Evolutionary conservation across 2,113 vertebrate species (phyloP).

Genomic region (Hystrix brachyura): DNA sequence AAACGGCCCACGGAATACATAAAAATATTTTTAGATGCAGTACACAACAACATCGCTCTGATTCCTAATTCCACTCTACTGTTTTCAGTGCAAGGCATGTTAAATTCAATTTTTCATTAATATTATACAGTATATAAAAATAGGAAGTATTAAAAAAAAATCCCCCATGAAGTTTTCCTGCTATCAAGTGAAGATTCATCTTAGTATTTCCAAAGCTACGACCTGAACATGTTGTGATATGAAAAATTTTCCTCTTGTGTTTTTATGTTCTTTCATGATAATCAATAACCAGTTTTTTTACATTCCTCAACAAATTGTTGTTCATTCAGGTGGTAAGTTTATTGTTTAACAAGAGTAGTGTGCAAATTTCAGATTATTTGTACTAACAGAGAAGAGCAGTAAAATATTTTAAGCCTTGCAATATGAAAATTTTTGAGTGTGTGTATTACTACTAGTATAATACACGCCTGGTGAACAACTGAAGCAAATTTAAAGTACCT

Average conservation of each 20-base stretch:
- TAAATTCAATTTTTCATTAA: conserved; percentile 18
- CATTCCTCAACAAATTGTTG: neutral
- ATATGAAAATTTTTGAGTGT: neutral
- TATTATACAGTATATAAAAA: conserved; percentile 11
- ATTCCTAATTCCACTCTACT: neutral
- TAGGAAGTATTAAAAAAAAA: neutral
- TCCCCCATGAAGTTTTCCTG: conserved; percentile 3
- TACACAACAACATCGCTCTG: neutral
- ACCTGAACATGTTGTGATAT: neutral
- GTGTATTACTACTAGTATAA: neutral
- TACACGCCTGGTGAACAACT: neutral
- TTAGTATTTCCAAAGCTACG: conserved; percentile 6
- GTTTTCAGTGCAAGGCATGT: neutral
- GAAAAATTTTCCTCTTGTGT: neutral
- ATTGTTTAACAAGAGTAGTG: neutral
- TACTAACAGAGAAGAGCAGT: neutral
- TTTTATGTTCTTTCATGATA: neutral
- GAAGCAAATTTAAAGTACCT: conserved; percentile 18
- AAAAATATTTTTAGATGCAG: conserved; percentile 43
- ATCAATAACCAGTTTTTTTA: conserved; percentile 11
- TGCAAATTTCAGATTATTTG: conserved; percentile 60
- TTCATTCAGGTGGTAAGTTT: conserved; percentile 33
- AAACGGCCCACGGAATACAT: neutral
- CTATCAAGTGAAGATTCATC: conserved; percentile 16
- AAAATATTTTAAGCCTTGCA: neutral